Evolutionary conservation across 1,140 invertebrate species (phyloP), one percentile per base, ranked within the genome.

Genomic region (Orchesella cincta): DNA sequence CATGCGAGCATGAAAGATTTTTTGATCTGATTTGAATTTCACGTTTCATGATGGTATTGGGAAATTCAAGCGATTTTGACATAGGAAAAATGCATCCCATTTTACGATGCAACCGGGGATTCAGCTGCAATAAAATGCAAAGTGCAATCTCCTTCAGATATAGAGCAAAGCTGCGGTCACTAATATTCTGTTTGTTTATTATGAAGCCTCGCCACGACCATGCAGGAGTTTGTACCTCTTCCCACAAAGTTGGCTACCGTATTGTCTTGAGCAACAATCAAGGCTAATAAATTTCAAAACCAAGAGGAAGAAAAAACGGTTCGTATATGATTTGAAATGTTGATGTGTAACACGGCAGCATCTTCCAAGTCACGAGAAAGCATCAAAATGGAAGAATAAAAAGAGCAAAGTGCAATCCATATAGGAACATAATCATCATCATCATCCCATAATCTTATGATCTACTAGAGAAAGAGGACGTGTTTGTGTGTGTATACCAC

Each of bases 241-340:
- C 23, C 23, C 23, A 57, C 8, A 57, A 57, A 18, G 14, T 26
- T 57, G n/a, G 52, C 52, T 57, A 57, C 52, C 23, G 52, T 57
- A 57, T 57, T 57, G 52, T 57, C 52, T 57, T 57, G 52, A 14
- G 52, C 52, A 57, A 26, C 52, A 57, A 57, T 57, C 52, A 57
- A 57, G 23, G 52, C 52, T 57, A 57, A 57, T 57, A 57, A 57
- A 57, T 57, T 57, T 57, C 23, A 57, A 57, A 57, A 14, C 23
- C 39, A 46, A 46, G 5, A 46, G 18, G 5, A 46, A 8, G 5
- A 46, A 46, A 46, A 46, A 8, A 46, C 18, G 5, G 39, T 46
- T 46, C 39, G 5, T 46, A 5, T n/a, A 46, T 46, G 18, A 46
- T 46, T 5, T 46, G 18, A 18, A 46, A 8, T 46, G 39, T 46